Evolutionary conservation across 2,888 invertebrate species (phyloP), one percentile per base, ranked within the genome.

Genomic region (Maniola hyperantus): DNA sequence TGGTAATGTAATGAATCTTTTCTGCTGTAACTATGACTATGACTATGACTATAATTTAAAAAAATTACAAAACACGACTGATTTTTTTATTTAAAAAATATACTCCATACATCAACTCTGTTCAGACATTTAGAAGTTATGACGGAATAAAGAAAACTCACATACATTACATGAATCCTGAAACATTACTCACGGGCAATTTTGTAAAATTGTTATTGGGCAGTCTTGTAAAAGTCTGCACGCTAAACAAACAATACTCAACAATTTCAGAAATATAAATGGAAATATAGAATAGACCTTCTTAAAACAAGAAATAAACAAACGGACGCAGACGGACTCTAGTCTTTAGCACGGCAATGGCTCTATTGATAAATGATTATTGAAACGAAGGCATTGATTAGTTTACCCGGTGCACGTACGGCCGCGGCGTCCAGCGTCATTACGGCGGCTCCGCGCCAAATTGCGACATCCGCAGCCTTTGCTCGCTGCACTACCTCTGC

Each of bases 371-470:
- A 71, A 72, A 71, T 72, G 68, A 71, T 73, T 74, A 72, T 72
- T 72, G 69, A 76, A 75, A 74, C 72, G 73, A 77, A 69, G 72
- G 68, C 69, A 73, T 71, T 71, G 76, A 72, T 76, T 71, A 74
- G 73, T 75, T 81, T 76, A 82, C 81, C 81, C 83, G 77, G 77
- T 77, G 83, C 89, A 89, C 89, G 88, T 88, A 83, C 84, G 72
- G 71, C 76, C 71, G 75, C 79, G 79, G 74, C 77, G 78, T 75
- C n/a, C 74, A 74, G 79, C 81, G 77, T 84, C 84, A 83, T 87
- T 87, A 87, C 84, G 79, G 82, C 81, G 79, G 82, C 81, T 79
- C 83, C 77, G 79, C 81, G 84, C 85, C 88, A 89, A 89, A 88
- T 88, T 89, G 85, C 88, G 80, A 87, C 83, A 84, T 88, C 88